These are phyloP conservation scores for Gulo gulo DNA, from an alignment of 2,113 vertebrate genomes.

Conservation along the genomic window DNA sequence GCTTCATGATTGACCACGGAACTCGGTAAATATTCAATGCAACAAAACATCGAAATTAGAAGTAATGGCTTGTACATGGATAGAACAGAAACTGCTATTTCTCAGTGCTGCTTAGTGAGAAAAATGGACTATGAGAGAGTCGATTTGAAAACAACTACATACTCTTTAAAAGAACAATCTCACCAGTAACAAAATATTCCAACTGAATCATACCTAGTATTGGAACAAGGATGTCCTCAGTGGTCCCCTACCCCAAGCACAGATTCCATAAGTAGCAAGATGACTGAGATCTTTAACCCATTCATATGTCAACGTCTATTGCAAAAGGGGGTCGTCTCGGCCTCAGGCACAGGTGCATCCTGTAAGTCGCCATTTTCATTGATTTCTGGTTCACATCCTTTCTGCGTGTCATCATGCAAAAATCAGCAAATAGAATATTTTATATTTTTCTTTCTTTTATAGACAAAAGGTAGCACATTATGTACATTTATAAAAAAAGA, in stretches of 20 bases:
- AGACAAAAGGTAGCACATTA: background rate
- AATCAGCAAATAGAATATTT: background rate
- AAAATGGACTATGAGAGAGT: constrained; percentile 60
- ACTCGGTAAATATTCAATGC: constrained; percentile 74
- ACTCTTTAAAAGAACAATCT: constrained; percentile 71
- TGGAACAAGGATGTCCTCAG: constrained; percentile 38
- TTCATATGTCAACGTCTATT: constrained; percentile 32
- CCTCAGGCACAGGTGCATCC: background rate
- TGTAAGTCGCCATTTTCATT: background rate
- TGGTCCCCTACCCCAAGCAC: constrained; percentile 64
- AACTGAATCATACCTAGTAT: constrained; percentile 59
- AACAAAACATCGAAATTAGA: constrained; percentile 60
- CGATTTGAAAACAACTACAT: constrained; percentile 59
- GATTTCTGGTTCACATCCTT: background rate
- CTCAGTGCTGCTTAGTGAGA: constrained; percentile 56
- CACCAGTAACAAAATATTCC: constrained; percentile 69
- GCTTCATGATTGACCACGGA: constrained; percentile 69
- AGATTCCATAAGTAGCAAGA: constrained; percentile 63
- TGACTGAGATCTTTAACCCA: constrained; percentile 13
- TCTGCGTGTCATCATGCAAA: background rate
- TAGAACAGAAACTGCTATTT: constrained; percentile 64
- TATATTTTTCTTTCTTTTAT: background rate
- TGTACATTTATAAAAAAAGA: background rate
- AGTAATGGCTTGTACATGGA: constrained; percentile 74
- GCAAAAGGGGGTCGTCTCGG: constrained; percentile 2